Conservation (phyloP, 23 tunicate species). For the Diplosoma virens region DNA sequence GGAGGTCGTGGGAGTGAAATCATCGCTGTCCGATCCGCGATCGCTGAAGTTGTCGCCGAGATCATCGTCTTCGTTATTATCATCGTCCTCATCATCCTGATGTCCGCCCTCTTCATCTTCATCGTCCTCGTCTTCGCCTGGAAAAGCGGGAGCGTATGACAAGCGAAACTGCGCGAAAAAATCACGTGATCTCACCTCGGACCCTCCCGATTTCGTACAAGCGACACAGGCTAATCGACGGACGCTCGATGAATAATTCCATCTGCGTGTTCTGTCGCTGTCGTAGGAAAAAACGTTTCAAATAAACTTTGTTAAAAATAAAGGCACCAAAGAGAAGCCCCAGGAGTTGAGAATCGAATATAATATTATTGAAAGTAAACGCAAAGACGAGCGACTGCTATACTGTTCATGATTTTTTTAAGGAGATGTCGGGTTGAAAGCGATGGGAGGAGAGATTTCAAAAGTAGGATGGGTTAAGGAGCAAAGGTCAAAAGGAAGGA, state of each 20-base stretch:
- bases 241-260: constrained; percentile 31
- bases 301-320: too few species aligned
- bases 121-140: constrained; percentile 51
- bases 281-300: too few species aligned
- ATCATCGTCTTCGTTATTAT: constrained; percentile 40
- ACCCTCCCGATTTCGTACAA: constrained; percentile 66
- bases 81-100: constrained; percentile 19
- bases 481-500: too few species aligned
- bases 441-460: too few species aligned
- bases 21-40: neutral
- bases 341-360: too few species aligned
- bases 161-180: neutral
- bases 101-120: constrained; percentile 41
- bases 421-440: too few species aligned
- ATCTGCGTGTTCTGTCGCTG: constrained; percentile 23
- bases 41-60: constrained; percentile 2
- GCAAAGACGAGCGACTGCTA: too few species aligned
- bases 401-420: too few species aligned
- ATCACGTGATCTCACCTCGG: constrained; percentile 52
- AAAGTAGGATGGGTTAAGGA: too few species aligned
- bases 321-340: too few species aligned
- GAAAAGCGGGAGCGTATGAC: neutral
- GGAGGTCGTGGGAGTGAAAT: neutral
- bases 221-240: constrained; percentile 60
- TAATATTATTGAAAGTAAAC: too few species aligned